Conservation (phyloP, 2,113 vertebrate genomes). For the Brienomyrus brachyistius region DNA sequence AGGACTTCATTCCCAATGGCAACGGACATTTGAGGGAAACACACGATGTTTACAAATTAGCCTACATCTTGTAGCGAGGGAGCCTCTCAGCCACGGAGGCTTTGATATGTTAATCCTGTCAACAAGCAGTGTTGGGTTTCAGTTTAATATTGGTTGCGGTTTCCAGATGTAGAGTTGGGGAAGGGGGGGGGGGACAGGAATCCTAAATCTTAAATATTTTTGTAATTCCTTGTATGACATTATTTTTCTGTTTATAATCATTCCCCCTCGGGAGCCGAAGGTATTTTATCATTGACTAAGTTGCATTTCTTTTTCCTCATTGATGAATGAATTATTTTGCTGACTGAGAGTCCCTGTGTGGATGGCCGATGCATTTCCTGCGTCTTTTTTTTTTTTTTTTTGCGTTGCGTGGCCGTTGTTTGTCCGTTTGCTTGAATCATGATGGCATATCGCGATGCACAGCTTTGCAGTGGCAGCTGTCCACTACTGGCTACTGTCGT, state of each 20-base stretch:
- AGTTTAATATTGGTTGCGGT: not conserved
- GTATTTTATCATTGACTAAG: not conserved
- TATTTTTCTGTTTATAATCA: slow-evolving; percentile 9
- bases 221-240: slow-evolving; percentile 22
- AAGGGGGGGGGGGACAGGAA: not conserved
- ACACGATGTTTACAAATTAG: slow-evolving; percentile 48
- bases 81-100: not conserved
- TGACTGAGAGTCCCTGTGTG: not conserved
- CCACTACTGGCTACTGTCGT: not conserved
- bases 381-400: not conserved
- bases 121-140: slow-evolving; percentile 8
- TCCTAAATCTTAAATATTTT: slow-evolving; percentile 19
- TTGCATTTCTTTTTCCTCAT: not conserved
- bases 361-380: not conserved
- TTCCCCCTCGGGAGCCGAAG: slow-evolving; percentile 2
- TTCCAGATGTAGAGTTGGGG: not conserved
- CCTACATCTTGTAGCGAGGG: slow-evolving; percentile 40
- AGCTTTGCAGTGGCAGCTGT: not conserved
- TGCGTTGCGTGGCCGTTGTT: not conserved
- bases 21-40: slow-evolving; percentile 36
- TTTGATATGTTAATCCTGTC: not conserved
- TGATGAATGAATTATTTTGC: not conserved
- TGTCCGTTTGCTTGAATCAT: not conserved
- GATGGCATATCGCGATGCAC: not conserved
- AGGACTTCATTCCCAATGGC: slow-evolving; percentile 40